These are phyloP conservation scores for Omphaloscelis lunosa DNA, from an alignment of 2,888 invertebrate genomes.

Conservation along the genomic window DNA sequence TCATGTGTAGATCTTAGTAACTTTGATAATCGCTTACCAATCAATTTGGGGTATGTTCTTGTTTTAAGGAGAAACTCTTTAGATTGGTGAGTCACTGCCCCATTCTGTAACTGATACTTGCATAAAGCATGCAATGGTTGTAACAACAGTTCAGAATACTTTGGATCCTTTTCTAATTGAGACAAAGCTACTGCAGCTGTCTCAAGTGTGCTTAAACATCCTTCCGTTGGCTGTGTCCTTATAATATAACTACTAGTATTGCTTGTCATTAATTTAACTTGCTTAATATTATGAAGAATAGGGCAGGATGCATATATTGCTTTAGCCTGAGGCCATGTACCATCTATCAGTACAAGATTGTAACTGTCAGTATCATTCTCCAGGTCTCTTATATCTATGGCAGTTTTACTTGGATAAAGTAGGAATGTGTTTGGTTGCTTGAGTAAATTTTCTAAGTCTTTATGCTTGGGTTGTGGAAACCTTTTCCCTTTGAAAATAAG, in stretches of 20 bases:
- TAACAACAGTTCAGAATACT: constrained; percentile 92
- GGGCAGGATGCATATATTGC: constrained; percentile 96
- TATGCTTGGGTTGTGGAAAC: constrained; percentile 93
- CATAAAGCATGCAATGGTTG: constrained; percentile 96
- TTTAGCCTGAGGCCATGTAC: constrained; percentile 99
- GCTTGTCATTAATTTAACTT: constrained; percentile 94
- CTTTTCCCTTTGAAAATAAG: constrained; percentile 95
- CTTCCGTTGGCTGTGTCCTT: constrained; percentile 97
- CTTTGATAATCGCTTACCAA: constrained; percentile 93
- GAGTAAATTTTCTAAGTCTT: constrained; percentile 92
- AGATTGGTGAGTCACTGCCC: constrained; percentile 98
- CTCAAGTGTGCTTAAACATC: constrained; percentile 97
- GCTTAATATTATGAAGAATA: constrained; percentile 93
- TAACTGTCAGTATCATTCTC: constrained; percentile 89
- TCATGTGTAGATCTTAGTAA: constrained; percentile 83
- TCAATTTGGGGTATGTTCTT: constrained; percentile 94
- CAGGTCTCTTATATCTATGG: constrained; percentile 92
- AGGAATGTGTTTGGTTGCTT: constrained; percentile 93
- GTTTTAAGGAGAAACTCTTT: constrained; percentile 96
- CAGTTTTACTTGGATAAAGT: constrained; percentile 94
- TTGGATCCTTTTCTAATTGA: constrained; percentile 93
- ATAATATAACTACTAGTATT: constrained; percentile 96
- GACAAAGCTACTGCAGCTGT: constrained; percentile 95
- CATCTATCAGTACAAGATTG: constrained; percentile 96
- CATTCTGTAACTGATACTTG: constrained; percentile 96